phyloP scores from a whole-genome alignment of 2,797 vertebrate genomes.

The Acropternis orthonyx region DNA sequence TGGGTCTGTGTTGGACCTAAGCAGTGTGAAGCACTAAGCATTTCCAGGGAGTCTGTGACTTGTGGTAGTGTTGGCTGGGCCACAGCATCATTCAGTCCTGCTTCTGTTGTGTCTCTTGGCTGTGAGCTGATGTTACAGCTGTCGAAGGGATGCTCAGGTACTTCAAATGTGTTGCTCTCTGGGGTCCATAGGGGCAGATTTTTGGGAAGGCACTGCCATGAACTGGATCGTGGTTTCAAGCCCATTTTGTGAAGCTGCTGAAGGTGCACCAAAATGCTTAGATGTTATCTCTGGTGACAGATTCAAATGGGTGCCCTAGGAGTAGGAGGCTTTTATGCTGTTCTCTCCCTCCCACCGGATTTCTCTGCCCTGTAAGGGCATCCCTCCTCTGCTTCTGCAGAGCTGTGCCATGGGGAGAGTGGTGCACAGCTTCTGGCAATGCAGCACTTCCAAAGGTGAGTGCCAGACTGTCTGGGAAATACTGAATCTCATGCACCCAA shows the following conservation, averaged over 20 bases:
- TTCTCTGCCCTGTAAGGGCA: neutral
- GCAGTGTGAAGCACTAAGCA: neutral
- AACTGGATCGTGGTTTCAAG: neutral
- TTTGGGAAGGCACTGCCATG: neutral
- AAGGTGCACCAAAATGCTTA: neutral
- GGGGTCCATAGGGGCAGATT: neutral
- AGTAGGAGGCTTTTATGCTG: neutral
- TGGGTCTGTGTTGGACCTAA: neutral
- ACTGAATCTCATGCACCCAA: neutral
- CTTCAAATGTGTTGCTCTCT: neutral
- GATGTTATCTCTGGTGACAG: neutral
- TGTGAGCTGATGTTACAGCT: neutral
- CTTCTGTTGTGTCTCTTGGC: neutral
- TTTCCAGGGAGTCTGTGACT: neutral
- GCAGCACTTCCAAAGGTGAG: neutral
- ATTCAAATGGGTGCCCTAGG: neutral
- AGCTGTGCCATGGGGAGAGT: neutral
- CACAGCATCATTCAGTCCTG: neutral
- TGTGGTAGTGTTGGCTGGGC: neutral
- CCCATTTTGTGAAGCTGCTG: neutral
- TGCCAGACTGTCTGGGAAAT: neutral
- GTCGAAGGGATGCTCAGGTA: neutral
- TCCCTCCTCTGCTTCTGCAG: neutral
- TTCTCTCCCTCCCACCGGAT: neutral
- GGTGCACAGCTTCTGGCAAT: neutral